Base-by-base conservation (phyloP, 2,113 vertebrate genomes). In the Falco punctatus region DNA sequence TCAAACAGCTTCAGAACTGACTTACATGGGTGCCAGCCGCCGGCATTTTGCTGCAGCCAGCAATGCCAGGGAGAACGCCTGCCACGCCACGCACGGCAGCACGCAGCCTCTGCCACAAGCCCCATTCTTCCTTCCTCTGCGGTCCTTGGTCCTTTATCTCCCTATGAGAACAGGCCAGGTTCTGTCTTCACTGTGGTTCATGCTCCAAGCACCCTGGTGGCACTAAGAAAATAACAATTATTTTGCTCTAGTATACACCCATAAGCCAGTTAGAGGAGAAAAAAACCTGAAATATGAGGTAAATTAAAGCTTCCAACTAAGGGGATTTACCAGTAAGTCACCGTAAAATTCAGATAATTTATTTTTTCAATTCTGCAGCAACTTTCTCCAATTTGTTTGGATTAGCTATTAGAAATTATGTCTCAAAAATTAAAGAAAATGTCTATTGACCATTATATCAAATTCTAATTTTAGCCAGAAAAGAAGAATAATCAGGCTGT, bases 361-460 rank as follows among this genome's bases (percentile, higher is more conserved):
- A 93, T 96, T 96, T 92, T 90, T 96, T 87, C 96, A 95, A 95
- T 97, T 95, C 95, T 93, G 66, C 90, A 91, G 94, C 87, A 93
- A 97, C 84, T 96, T 96, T 92, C 79, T 71, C 71, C 82, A 94
- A 75, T 95, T 94, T 22, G 18, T 96, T 95, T 95, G 93, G 90
- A 93, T 91, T 92, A 96, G 79, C 81, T 93, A 77, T 88, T 94
- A 90, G 88, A 96, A 93, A 94, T 81, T 66, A 92, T 64, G 75
- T 88, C 90, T 88, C 96, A 94, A 96, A 95, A 96, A 96, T 94
- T 93, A 94, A 96, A 96, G 93, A 88, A 96, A 96, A 92, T 66
- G 67, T 90, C 94, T 96, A 86, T 96, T 95, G 94, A 94, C 94
- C 93, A 92, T 86, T 97, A 95, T 92, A 97, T 96, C 93, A 97